phyloP scores from a whole-genome alignment of 1,140 invertebrate genomes.

The Drosophila aff. region DNA sequence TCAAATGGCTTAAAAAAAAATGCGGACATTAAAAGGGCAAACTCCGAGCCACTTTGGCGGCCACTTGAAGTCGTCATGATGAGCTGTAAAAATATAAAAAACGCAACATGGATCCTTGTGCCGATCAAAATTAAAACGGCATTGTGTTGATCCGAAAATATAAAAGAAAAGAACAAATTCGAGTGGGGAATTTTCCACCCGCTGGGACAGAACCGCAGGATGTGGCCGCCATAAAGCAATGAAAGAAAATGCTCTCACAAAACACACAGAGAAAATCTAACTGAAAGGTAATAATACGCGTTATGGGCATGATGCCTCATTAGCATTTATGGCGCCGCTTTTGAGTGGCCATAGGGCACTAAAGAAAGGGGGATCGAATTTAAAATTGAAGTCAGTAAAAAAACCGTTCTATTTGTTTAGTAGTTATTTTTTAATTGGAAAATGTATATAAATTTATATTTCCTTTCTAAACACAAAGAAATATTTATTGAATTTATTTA shows the following conservation, averaged over 20 bases:
- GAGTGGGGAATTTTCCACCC: slow-evolving; percentile 33
- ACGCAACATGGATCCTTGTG: slow-evolving; percentile 70
- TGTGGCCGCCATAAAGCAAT: slow-evolving; percentile 15
- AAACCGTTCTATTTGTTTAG: too few species aligned
- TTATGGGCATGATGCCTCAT: slow-evolving; percentile 38
- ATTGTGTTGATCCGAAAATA: slow-evolving; percentile 48
- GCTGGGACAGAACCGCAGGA: slow-evolving; percentile 42
- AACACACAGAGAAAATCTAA: slow-evolving; percentile 11
- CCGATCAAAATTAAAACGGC: slow-evolving; percentile 53
- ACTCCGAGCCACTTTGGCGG: slow-evolving; percentile 27
- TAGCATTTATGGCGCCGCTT: slow-evolving; percentile 65
- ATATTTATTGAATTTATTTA: background rate
- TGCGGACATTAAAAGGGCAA: slow-evolving; percentile 19
- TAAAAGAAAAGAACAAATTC: slow-evolving; percentile 8
- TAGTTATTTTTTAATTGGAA: too few species aligned
- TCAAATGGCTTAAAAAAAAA: slow-evolving; percentile 65
- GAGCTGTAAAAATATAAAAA: slow-evolving; percentile 81
- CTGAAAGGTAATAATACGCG: slow-evolving; percentile 50
- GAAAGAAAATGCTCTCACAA: slow-evolving; percentile 23
- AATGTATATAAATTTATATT: too few species aligned
- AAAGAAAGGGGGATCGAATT: background rate
- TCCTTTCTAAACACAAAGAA: too few species aligned
- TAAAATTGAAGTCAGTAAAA: too few species aligned
- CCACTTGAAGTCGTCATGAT: slow-evolving; percentile 56
- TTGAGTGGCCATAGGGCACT: background rate